A percentile compares a stretch with the other conserved stretches of the same genome.
phyloP scores from a whole-genome alignment of 2,888 invertebrate species.

The Rhingia campestris region DNA sequence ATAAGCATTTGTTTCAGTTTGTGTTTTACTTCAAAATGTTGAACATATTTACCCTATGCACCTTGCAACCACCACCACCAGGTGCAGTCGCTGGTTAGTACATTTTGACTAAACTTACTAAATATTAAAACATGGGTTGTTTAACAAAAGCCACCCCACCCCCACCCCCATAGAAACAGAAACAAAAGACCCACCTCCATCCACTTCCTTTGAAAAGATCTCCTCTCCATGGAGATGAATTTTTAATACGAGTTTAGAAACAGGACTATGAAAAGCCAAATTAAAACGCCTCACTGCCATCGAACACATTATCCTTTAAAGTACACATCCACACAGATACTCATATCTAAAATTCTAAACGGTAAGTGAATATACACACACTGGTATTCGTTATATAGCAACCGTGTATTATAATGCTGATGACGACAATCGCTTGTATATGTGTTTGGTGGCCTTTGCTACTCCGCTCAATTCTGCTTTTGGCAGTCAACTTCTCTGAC shows the following conservation, averaged over 20 bases:
- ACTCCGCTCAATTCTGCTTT: conserved; percentile 49
- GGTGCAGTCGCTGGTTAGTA: too few species aligned
- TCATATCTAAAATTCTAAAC: neutral
- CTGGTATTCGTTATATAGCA: neutral
- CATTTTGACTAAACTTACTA: neutral
- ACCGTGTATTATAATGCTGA: conserved; percentile 11
- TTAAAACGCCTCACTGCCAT: conserved; percentile 55
- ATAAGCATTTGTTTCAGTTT: too few species aligned
- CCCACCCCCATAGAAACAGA: neutral
- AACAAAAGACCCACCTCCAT: neutral
- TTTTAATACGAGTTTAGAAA: conserved; percentile 52
- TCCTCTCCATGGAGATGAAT: conserved; percentile 41
- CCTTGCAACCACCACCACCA: too few species aligned
- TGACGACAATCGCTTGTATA: conserved; percentile 35
- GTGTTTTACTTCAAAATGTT: too few species aligned
- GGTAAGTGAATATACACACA: neutral
- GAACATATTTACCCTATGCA: too few species aligned
- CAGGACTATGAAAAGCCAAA: conserved; percentile 52
- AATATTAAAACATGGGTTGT: conserved; percentile 10
- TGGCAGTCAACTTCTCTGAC: conserved; percentile 60
- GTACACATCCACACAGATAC: conserved; percentile 3
- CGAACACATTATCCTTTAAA: conserved; percentile 50
- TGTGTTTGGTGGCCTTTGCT: conserved; percentile 33
- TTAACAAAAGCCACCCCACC: neutral
- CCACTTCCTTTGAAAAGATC: neutral